Evolutionary conservation across 2,113 vertebrate species (phyloP), one percentile per base, ranked within the genome.

Genomic region (Scolopax mira): DNA sequence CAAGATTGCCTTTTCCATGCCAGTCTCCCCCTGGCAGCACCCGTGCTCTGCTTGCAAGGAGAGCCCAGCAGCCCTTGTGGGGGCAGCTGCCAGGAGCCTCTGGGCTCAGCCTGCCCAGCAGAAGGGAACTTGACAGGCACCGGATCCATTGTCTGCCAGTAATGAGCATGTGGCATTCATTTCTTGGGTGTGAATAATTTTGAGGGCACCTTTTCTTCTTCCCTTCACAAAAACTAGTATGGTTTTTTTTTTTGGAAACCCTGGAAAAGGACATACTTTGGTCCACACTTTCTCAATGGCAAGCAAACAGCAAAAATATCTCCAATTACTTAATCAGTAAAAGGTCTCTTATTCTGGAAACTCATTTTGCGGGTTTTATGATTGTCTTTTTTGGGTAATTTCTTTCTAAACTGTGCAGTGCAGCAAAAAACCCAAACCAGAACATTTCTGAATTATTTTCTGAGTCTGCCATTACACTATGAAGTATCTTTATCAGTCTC

Each of bases 11-110:
- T 57, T n/a, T 51, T 58, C 54, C 19, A 6, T 33, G 30, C 10
- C 4, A 1, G 1, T 35, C 19, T 71, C 18, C 39, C 8, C 19
- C 13, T 18, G 13, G 30, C 17, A 72, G 54, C 54, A 28, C 22
- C 22, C 3, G 0, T 4, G 8, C 10, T 31, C 8, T 54, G 23
- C n/a, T 39, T 3, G 1, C 25, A 41, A 23, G 46, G 46, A 77
- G 44, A 55, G 58, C 39, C 2, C 6, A 60, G 64, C 65, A 16
- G n/a, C 33, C 18, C 21, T 33, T 1, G 1, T 6, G 17, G 67
- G 60, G 67, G 60, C 5, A 39, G n/a, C 24, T 54, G 28, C 35
- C 35, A 4, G 37, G 9, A 57, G 7, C 11, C 17, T 25, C 22
- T 64, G 62, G 24, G 37, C 31, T 62, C 57, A 25, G 49, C 24